These are phyloP conservation scores for Patella caerulea DNA, from an alignment of 2,888 invertebrate species.

Conservation along the genomic window DNA sequence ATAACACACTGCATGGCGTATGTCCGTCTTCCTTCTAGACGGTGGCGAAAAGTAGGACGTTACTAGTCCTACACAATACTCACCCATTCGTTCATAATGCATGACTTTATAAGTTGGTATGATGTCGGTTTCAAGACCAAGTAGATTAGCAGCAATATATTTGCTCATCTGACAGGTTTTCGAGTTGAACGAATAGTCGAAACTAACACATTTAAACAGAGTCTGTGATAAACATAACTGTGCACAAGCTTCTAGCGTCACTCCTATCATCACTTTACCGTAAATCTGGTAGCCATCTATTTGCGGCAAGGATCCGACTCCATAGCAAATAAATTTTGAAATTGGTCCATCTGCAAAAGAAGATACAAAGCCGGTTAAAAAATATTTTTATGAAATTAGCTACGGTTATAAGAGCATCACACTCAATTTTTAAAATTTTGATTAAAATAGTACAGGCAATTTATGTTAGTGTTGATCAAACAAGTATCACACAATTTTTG, in stretches of 20 bases:
- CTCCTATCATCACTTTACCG: slow-evolving; percentile 58
- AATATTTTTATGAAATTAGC: neutral
- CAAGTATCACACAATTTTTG: too few relatives aligned
- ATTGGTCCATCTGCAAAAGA: slow-evolving; percentile 59
- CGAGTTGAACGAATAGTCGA: slow-evolving; percentile 63
- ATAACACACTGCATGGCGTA: too few relatives aligned
- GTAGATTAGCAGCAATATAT: slow-evolving; percentile 63
- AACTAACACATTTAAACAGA: slow-evolving; percentile 62
- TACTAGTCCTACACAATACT: slow-evolving; percentile 15
- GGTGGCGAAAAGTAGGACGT: too few relatives aligned
- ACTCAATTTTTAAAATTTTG: too few relatives aligned
- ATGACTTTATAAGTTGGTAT: slow-evolving; percentile 51
- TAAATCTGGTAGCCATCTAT: slow-evolving; percentile 61
- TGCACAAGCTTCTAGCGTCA: slow-evolving; percentile 64
- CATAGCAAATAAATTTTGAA: slow-evolving; percentile 64
- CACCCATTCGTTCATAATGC: slow-evolving; percentile 67
- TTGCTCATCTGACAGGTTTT: slow-evolving; percentile 65
- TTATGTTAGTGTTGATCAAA: neutral
- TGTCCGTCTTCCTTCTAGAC: too few relatives aligned
- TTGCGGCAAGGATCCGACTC: slow-evolving; percentile 58
- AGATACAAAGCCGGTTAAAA: neutral
- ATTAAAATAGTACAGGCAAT: too few relatives aligned
- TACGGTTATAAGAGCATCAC: too few relatives aligned
- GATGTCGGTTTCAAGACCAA: slow-evolving; percentile 54
- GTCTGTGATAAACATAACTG: slow-evolving; percentile 63